Conservation (phyloP, 2,888 invertebrate species). For the Heliconius aoede region DNA sequence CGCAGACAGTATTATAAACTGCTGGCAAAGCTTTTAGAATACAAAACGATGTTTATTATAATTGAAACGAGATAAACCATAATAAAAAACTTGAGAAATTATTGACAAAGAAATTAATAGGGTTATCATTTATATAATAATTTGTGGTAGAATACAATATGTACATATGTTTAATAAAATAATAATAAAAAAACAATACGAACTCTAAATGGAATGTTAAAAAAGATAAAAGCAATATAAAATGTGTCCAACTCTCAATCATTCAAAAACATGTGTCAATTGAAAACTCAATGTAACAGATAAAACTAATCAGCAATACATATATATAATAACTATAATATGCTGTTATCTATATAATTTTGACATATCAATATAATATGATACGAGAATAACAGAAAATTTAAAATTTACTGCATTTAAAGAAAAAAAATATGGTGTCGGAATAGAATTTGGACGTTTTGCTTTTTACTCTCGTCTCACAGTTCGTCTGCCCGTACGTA, state of each 20-base stretch:
- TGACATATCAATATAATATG: not conserved
- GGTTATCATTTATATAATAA: no score
- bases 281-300: conserved; percentile 15
- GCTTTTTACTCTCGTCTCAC: not conserved
- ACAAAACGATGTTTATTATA: conserved; percentile 4
- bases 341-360: conserved; percentile 8
- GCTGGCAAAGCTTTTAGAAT: not conserved
- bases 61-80: conserved; percentile 2
- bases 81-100: not conserved
- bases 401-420: not conserved
- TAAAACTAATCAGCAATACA: conserved; percentile 17
- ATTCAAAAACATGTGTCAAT: conserved; percentile 14
- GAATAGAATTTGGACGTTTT: not conserved
- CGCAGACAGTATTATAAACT: conserved; percentile 20
- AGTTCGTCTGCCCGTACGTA: not conserved
- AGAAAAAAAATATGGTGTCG: not conserved
- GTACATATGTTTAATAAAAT: not conserved
- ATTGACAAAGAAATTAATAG: no score
- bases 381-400: not conserved
- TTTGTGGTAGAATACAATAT: not conserved
- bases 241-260: conserved; percentile 6
- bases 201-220: not conserved
- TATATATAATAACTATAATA: not conserved
- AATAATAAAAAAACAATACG: not conserved
- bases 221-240: not conserved